Conservation (phyloP, 2,888 invertebrate species). For the Agrilus mali region DNA sequence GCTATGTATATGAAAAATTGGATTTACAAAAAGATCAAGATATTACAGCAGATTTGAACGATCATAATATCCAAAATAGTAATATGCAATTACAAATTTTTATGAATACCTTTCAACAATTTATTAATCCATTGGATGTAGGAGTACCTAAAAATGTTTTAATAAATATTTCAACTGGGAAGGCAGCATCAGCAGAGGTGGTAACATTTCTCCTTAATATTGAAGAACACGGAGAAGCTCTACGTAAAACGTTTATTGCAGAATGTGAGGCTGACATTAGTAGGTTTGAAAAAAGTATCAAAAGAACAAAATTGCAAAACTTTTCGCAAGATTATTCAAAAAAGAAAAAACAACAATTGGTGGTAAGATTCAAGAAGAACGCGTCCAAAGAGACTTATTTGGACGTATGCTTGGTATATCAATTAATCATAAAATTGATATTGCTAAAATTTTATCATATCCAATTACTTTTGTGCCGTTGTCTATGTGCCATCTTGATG, state of each 20-base stretch:
- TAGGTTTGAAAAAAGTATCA: constrained; percentile 18
- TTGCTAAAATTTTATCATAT: constrained; percentile 7
- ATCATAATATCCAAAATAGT: constrained; percentile 13
- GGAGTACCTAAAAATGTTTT: constrained; percentile 13
- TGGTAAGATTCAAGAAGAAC: too few relatives aligned
- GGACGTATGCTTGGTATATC: too few relatives aligned
- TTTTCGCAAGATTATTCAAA: constrained; percentile 13
- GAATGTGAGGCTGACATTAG: constrained; percentile 15
- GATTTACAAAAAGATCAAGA: constrained; percentile 16
- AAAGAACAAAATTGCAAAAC: constrained; percentile 15
- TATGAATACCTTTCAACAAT: constrained; percentile 11
- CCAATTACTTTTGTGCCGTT: background rate
- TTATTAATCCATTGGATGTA: constrained; percentile 12
- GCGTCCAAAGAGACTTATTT: too few relatives aligned
- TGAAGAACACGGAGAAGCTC: too few relatives aligned
- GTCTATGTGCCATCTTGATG: too few relatives aligned
- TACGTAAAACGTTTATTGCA: constrained; percentile 17
- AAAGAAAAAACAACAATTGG: too few relatives aligned
- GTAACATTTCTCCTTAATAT: too few relatives aligned
- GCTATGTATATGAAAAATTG: constrained; percentile 13
- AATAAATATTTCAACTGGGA: constrained; percentile 18
- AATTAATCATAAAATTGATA: too few relatives aligned
- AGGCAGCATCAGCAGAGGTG: constrained; percentile 13
- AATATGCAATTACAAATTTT: constrained; percentile 10
- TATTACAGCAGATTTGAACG: constrained; percentile 16